Base-by-base conservation (phyloP, 2,113 vertebrate species). In the Anguilla rostrata region DNA sequence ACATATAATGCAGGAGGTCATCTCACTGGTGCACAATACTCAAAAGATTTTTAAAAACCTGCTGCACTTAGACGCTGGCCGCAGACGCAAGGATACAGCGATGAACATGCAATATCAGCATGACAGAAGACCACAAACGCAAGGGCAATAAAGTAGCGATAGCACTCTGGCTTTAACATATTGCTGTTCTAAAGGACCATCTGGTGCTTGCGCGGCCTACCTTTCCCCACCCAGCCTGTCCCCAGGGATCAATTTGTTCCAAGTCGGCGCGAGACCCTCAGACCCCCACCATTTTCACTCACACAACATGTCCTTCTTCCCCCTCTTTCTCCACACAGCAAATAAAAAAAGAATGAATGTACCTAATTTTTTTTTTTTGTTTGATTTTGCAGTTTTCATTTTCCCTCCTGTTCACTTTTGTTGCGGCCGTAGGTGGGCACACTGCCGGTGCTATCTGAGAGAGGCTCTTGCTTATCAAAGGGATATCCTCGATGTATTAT, bases 401-500 rank as follows among this genome's bases (percentile, higher is more conserved):
- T 41, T 78, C 63, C n/a, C 40, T 0, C 26, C 20, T n/a, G n/a
- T 78, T 60, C 29, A 60, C 16, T 81, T 43, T 46, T 39, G 49
- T 20, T 34, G 66, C 8, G 43, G 5, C 75, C 56, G 66, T 75
- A 40, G 85, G 41, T 66, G 81, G 34, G 60, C 34, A 22, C 18
- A 7, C 84, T 71, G 78, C 39, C 63, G 39, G 26, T 78, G 12
- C 43, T 82, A 57, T 86, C 86, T 80, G 78, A 84, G 79, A 86
- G 34, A 29, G 40, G 34, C 53, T 84, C 41, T 85, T 83, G 43
- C 78, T 57, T 84, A 82, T 86, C 82, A 89, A 88, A 86, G 82
- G 85, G 49, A 81, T 63, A 80, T 81, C 88, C 88, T 87, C 39
- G 1, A 88, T 88, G 49, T 49, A 43, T 88, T 87, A 86, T 22